These are phyloP conservation scores for Bugulina stolonifera DNA, from an alignment of 2,888 invertebrate species.

Conservation along the genomic window DNA sequence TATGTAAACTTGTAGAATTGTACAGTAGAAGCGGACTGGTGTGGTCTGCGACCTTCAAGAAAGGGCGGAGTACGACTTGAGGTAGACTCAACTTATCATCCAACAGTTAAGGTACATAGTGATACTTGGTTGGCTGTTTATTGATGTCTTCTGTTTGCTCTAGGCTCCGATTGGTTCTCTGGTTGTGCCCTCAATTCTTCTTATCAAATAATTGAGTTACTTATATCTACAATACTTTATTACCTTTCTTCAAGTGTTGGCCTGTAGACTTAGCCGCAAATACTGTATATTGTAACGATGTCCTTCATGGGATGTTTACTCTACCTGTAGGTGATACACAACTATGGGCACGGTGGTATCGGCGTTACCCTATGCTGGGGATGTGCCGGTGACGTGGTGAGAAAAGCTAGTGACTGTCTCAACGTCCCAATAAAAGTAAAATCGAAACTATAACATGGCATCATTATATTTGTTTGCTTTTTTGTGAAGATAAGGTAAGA, in stretches of 20 bases:
- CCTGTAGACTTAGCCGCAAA: too few relatives aligned
- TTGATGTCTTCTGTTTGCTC: too few relatives aligned
- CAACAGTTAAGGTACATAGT: not conserved
- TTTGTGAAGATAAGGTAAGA: too few relatives aligned
- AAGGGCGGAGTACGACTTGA: not conserved
- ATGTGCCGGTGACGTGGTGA: constrained; percentile 22
- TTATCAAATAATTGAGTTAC: too few relatives aligned
- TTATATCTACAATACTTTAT: too few relatives aligned
- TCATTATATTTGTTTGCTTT: too few relatives aligned
- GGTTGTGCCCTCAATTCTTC: too few relatives aligned
- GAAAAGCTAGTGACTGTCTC: not conserved
- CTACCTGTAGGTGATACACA: constrained; percentile 26
- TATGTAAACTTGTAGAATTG: not conserved
- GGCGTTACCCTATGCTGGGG: constrained; percentile 26
- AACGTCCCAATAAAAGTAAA: not conserved
- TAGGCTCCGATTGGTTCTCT: too few relatives aligned
- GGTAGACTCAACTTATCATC: constrained; percentile 1
- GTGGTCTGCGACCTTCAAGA: not conserved
- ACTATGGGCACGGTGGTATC: constrained; percentile 26
- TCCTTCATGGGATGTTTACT: too few relatives aligned
- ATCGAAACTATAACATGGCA: not conserved
- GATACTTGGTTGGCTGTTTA: too few relatives aligned
- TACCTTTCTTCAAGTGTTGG: too few relatives aligned
- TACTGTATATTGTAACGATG: too few relatives aligned
- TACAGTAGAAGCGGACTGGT: not conserved